A percentile compares a stretch with the other conserved stretches of the same genome.
phyloP scores from a whole-genome alignment of 2,888 invertebrate species.

The Parnassius orleans region DNA sequence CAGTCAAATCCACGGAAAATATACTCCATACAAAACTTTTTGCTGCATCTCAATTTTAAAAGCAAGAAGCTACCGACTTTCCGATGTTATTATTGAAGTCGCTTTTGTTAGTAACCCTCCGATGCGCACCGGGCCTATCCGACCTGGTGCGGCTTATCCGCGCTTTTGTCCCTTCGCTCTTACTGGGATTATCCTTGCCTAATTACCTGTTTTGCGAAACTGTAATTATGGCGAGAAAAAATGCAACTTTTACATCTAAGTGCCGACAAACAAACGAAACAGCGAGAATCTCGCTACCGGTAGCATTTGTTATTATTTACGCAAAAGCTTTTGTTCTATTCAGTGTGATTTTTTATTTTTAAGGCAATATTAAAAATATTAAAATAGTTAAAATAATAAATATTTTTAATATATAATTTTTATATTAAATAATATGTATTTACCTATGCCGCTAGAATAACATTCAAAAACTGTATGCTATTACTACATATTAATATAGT shows the following conservation, averaged over 20 bases:
- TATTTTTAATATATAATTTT: too few relatives aligned
- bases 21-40: constrained; percentile 44
- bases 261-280: constrained; percentile 55
- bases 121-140: constrained; percentile 59
- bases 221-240: constrained; percentile 57
- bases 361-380: too few relatives aligned
- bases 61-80: constrained; percentile 80
- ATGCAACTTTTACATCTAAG: constrained; percentile 54
- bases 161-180: constrained; percentile 58
- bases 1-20: constrained; percentile 33
- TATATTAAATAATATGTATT: too few relatives aligned
- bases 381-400: too few relatives aligned
- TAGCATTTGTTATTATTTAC: constrained; percentile 35
- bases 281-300: constrained; percentile 45
- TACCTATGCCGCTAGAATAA: too few relatives aligned
- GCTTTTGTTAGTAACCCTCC: constrained; percentile 62
- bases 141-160: constrained; percentile 50
- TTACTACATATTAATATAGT: constrained; percentile 29
- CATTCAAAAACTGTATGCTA: constrained; percentile 1
- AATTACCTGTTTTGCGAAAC: constrained; percentile 75
- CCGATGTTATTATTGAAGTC: constrained; percentile 67
- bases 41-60: constrained; percentile 53
- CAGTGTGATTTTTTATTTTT: too few relatives aligned
- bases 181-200: constrained; percentile 67
- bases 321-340: constrained; percentile 32